Base-by-base conservation (phyloP, 1,140 invertebrate species). In the Solenopsis fugax region DNA sequence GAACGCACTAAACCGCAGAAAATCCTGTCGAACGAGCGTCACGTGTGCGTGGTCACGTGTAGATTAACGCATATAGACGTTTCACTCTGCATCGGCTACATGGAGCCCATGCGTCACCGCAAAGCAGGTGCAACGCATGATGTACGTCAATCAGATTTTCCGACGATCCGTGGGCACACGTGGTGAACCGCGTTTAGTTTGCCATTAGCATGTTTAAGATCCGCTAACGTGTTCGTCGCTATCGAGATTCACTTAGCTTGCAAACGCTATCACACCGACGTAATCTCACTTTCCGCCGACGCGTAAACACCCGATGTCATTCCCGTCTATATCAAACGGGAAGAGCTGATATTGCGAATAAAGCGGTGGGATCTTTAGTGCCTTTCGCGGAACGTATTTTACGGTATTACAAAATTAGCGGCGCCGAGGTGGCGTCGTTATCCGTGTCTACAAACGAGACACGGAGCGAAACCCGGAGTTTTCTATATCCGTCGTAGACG, bases 121-220 rank as follows among this genome's bases (percentile, higher is more conserved):
- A 75, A 72, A 73, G 34, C 64, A 85, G 75, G 52, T 48, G 84
- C 24, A 37, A 65, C 72, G 29, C 67, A 58, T 56, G 24, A 58
- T 56, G 24, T 58, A 82, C 45, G 88, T 80, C 88, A 89, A 69
- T 90, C 88, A 62, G 80, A 75, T 85, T 82, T 89, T 64, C 85
- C 50, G 73, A 84, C 64, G 78, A 37, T 41, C 50, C 21, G n/a
- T 60, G 24, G 50, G 64, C 56, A 80, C 85, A 81, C 84, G 77
- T 67, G 84, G 75, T n/a, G 29, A 69, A 52, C 62, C 77, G 48
- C 88, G 69, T 89, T 90, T 89, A 87, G 89, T 90, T 85, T 48
- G 50, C 60, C 86, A 86, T 90, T 90, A 90, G 48, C 77, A 62
- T 87, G 88, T 82, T 89, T 77, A 87, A 67, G 72, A 82, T 86